Conservation (phyloP, 2,888 invertebrate genomes). For the Cryptus armator region DNA sequence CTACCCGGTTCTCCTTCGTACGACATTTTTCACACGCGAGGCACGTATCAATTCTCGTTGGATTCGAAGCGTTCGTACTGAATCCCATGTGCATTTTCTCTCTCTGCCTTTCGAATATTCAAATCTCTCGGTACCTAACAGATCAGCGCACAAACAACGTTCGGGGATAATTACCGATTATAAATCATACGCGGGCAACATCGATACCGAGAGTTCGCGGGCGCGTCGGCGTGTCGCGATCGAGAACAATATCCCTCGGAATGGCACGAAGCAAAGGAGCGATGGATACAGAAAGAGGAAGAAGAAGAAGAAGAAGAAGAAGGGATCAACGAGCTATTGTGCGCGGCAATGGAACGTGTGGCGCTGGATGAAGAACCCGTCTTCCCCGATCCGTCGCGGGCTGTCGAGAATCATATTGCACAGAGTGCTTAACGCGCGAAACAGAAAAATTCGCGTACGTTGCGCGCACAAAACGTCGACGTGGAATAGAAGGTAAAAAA, state of each 20-base stretch:
- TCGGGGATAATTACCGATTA: conserved; percentile 33
- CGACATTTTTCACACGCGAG: no score
- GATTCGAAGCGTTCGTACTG: not conserved
- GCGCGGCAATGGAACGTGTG: not conserved
- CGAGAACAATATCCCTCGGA: conserved; percentile 36
- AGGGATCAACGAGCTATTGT: conserved; percentile 61
- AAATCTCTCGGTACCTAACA: conserved; percentile 1
- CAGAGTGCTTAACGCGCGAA: not conserved
- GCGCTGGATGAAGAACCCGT: conserved; percentile 29
- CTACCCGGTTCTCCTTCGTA: no score
- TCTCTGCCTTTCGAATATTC: conserved; percentile 19
- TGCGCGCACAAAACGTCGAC: conserved; percentile 4
- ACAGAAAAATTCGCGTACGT: conserved; percentile 33
- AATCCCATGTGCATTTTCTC: not conserved
- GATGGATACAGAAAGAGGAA: conserved; percentile 4
- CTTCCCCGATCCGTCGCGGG: conserved; percentile 36
- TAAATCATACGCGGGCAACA: conserved; percentile 31
- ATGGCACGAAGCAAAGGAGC: not conserved
- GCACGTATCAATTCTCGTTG: not conserved
- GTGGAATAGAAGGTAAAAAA: conserved; percentile 55
- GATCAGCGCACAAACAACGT: not conserved
- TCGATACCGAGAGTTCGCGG: conserved; percentile 27
- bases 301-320: not conserved
- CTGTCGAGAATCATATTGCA: not conserved
- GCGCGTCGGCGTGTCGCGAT: conserved; percentile 34